Evolutionary conservation across 2,113 vertebrate genomes (phyloP).

Genomic region (Asarcornis scutulata): DNA sequence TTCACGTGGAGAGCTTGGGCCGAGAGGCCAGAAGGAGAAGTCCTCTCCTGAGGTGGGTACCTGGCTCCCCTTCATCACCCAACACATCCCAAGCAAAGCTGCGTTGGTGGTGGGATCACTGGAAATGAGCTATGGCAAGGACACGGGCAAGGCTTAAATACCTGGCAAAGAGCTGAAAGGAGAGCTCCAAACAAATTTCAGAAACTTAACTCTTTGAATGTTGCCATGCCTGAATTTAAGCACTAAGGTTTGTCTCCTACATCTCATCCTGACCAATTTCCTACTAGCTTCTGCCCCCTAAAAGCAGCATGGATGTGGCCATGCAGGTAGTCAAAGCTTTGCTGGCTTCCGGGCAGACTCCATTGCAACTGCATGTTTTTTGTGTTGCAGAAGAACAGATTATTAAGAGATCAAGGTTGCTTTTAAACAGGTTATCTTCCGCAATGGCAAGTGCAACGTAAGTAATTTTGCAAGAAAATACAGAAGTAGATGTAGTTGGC

Average conservation of each 20-base stretch:
- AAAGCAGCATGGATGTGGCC: neutral
- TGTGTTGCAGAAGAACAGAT: accelerated
- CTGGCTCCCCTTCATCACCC: neutral
- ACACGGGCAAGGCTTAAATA: neutral
- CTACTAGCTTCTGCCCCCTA: neutral
- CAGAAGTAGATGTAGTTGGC: neutral
- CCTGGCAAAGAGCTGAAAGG: neutral
- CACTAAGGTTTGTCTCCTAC: neutral
- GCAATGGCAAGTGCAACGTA: neutral
- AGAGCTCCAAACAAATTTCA: neutral
- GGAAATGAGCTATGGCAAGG: neutral
- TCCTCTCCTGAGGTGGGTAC: neutral
- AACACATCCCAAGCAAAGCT: neutral
- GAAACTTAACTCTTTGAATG: neutral
- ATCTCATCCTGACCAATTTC: neutral
- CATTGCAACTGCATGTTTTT: neutral
- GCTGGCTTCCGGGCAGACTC: neutral
- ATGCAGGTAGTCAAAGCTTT: neutral
- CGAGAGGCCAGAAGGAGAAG: neutral
- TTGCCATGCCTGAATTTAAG: neutral
- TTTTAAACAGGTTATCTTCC: neutral
- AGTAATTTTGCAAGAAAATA: neutral
- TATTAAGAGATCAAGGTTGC: neutral
- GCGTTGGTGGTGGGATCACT: neutral
- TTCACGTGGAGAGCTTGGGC: neutral